phyloP scores from a whole-genome alignment of 2,888 invertebrate genomes.

The Acrocyrtus sp. region DNA sequence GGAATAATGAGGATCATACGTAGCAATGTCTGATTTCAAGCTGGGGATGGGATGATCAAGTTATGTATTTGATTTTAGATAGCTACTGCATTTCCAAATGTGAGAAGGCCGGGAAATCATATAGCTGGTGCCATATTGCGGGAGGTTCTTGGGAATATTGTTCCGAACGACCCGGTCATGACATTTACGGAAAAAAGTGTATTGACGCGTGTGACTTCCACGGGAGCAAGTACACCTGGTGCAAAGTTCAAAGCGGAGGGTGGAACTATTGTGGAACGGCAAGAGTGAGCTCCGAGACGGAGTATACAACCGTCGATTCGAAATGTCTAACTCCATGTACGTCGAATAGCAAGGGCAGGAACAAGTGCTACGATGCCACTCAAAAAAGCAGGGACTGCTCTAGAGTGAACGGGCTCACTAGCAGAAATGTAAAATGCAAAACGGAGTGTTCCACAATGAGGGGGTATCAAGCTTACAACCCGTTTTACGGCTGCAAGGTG shows the following conservation, averaged over 20 bases:
- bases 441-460: neutral
- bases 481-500: neutral
- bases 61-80: too few species aligned
- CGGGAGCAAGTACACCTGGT: neutral
- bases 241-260: neutral
- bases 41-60: too few species aligned
- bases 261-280: neutral
- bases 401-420: neutral
- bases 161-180: neutral
- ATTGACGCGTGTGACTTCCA: neutral
- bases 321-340: neutral
- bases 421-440: neutral
- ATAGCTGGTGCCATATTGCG: neutral
- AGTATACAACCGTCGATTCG: neutral
- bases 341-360: neutral
- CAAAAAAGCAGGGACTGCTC: neutral
- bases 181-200: neutral
- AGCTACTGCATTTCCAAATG: neutral
- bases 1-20: too few species aligned
- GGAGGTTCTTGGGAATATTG: neutral
- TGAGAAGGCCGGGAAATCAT: neutral
- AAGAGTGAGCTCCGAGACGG: neutral
- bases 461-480: neutral
- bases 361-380: neutral
- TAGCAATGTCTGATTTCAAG: too few species aligned